Percentiles rank a stretch among this genome's conserved stretches.
Evolutionary conservation across 2,797 vertebrate species (phyloP).

Genomic region (Crocodylus rhombifer): DNA sequence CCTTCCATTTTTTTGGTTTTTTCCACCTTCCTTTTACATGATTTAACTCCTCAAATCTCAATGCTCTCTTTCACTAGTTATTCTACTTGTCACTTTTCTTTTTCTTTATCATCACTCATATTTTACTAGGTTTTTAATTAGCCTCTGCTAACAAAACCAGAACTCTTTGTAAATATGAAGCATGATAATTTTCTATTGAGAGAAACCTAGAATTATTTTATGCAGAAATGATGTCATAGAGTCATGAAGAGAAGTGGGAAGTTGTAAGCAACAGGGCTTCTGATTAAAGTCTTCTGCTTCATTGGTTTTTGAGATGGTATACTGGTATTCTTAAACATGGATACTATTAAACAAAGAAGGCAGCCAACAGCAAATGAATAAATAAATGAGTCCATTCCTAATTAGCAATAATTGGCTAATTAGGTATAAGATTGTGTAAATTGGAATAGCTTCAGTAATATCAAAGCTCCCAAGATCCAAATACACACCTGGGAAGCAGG

Average conservation of each 20-base stretch:
- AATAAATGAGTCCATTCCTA: not conserved
- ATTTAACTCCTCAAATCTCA: not conserved
- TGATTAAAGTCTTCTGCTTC: not conserved
- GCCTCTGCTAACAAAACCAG: not conserved
- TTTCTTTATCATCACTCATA: constrained; percentile 1
- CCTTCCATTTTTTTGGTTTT: constrained; percentile 12
- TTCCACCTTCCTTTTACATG: constrained; percentile 3
- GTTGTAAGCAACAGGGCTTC: not conserved
- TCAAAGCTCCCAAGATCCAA: not conserved
- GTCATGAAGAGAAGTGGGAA: not conserved
- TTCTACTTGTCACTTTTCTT: not conserved
- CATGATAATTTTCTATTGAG: not conserved
- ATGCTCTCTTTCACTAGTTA: not conserved
- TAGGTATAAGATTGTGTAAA: not conserved
- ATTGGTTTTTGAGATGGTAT: not conserved
- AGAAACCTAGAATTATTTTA: not conserved
- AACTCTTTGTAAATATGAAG: not conserved
- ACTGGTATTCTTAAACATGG: not conserved
- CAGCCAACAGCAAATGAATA: not conserved
- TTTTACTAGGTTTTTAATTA: not conserved
- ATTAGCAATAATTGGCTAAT: not conserved
- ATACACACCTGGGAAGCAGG: not conserved
- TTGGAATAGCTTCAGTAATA: not conserved
- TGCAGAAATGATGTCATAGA: not conserved
- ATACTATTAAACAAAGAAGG: not conserved